phyloP scores from a whole-genome alignment of 2,113 vertebrate genomes.

The Tragelaphus imberbis region DNA sequence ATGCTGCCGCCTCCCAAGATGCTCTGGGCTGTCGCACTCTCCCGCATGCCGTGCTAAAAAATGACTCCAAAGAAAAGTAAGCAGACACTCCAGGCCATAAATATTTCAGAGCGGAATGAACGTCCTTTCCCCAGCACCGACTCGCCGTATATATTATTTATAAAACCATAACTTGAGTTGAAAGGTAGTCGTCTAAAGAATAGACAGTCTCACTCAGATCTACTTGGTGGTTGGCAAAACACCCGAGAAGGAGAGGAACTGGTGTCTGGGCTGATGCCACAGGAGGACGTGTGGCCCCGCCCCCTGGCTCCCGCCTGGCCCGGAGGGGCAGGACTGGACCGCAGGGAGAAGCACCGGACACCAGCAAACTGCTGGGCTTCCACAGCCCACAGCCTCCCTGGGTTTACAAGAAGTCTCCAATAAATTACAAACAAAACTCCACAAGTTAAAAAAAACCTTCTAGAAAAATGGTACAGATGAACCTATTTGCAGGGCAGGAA shows the following conservation, averaged over 20 bases:
- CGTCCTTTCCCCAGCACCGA: conserved; percentile 76
- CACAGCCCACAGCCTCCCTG: neutral
- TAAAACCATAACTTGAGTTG: conserved; percentile 81
- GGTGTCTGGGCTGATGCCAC: neutral
- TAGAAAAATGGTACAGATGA: neutral
- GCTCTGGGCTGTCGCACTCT: conserved; percentile 15
- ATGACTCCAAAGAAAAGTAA: conserved; percentile 76
- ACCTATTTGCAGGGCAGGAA: neutral
- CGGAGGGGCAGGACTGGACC: neutral
- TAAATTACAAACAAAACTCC: neutral
- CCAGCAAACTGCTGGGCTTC: neutral
- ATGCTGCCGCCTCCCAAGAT: neutral
- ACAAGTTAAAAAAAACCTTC: neutral
- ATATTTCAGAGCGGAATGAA: conserved; percentile 83
- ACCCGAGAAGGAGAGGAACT: neutral
- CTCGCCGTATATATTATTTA: conserved; percentile 82
- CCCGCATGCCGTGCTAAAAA: conserved; percentile 39
- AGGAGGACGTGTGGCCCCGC: neutral
- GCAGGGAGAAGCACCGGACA: neutral
- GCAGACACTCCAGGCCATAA: conserved; percentile 79
- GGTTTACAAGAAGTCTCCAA: neutral
- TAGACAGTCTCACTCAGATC: conserved; percentile 46
- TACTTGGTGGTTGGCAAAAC: conserved; percentile 8
- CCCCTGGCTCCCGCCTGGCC: neutral
- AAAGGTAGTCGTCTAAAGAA: conserved; percentile 67